A percentile compares a stretch with the other conserved stretches of the same genome.
Evolutionary conservation across 2,888 invertebrate species (phyloP).

Genomic region (Temnothorax unifasciatus): DNA sequence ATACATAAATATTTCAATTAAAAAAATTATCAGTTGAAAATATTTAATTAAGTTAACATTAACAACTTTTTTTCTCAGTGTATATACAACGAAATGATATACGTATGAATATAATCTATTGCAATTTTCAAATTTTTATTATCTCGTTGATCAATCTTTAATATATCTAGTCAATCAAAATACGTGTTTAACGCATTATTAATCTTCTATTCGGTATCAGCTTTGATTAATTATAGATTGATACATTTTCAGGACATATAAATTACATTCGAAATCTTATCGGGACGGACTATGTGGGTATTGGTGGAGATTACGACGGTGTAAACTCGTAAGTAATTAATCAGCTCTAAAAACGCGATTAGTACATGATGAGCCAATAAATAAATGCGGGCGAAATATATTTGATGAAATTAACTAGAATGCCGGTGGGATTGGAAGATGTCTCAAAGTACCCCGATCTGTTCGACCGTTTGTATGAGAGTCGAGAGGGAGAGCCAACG

Average conservation of each 20-base stretch:
- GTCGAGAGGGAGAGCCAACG: conserved; percentile 71
- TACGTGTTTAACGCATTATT: neutral
- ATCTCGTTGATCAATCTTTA: neutral
- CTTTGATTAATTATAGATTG: conserved; percentile 6
- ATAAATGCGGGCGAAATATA: neutral
- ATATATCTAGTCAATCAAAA: too few relatives aligned
- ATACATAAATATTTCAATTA: too few relatives aligned
- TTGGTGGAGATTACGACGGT: conserved; percentile 88
- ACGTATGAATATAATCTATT: neutral
- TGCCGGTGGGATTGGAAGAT: conserved; percentile 87
- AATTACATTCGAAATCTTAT: conserved; percentile 87
- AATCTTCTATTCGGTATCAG: neutral
- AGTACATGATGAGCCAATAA: neutral
- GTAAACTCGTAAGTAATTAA: conserved; percentile 81
- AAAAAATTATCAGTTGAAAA: too few relatives aligned
- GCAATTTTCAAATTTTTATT: neutral
- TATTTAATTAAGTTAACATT: too few relatives aligned
- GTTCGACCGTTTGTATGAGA: conserved; percentile 85
- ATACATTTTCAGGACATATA: conserved; percentile 86
- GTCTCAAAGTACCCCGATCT: conserved; percentile 87
- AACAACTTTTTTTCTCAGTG: too few relatives aligned
- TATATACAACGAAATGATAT: neutral
- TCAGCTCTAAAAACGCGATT: neutral
- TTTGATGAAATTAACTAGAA: conserved; percentile 77
- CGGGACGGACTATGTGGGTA: conserved; percentile 87